Percentiles rank a stretch among this genome's conserved stretches.
Evolutionary conservation across 2,888 invertebrate genomes (phyloP).

Genomic region (Atrina japonica): DNA sequence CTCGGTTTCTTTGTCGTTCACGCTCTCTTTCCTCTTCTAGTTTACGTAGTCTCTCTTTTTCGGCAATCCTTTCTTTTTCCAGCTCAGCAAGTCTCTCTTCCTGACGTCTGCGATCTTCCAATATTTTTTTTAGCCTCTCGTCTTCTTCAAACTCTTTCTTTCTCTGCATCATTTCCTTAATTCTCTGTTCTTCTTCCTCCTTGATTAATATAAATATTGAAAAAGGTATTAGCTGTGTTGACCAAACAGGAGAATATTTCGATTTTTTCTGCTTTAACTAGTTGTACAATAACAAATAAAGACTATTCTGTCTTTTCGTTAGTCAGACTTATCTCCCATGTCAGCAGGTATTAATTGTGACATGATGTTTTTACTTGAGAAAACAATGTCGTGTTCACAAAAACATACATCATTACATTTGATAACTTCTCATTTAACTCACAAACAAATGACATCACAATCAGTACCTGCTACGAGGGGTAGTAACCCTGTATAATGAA

Average conservation of each 20-base stretch:
- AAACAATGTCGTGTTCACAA: no score
- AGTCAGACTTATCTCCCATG: no score
- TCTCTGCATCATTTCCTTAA: slow-evolving; percentile 51
- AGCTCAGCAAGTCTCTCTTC: slow-evolving; percentile 56
- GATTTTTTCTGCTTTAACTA: no score
- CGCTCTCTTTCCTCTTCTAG: slow-evolving; percentile 55
- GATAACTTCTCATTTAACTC: no score
- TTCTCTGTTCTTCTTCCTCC: slow-evolving; percentile 60
- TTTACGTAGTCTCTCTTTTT: slow-evolving; percentile 45
- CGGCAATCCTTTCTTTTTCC: slow-evolving; percentile 53
- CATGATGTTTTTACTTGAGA: no score
- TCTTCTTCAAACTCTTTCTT: slow-evolving; percentile 61
- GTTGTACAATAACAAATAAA: no score
- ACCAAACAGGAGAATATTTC: neutral
- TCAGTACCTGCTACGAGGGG: no score
- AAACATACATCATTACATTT: no score
- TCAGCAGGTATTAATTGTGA: no score
- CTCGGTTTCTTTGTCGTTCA: slow-evolving; percentile 47
- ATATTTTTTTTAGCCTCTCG: slow-evolving; percentile 52
- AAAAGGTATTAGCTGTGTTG: neutral
- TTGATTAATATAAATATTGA: slow-evolving; percentile 23
- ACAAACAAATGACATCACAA: no score
- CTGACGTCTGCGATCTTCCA: slow-evolving; percentile 55
- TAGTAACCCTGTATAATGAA: no score
- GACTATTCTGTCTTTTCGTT: neutral